Conservation (phyloP, 2,113 vertebrate genomes). For the Prietella phreatophila region DNA sequence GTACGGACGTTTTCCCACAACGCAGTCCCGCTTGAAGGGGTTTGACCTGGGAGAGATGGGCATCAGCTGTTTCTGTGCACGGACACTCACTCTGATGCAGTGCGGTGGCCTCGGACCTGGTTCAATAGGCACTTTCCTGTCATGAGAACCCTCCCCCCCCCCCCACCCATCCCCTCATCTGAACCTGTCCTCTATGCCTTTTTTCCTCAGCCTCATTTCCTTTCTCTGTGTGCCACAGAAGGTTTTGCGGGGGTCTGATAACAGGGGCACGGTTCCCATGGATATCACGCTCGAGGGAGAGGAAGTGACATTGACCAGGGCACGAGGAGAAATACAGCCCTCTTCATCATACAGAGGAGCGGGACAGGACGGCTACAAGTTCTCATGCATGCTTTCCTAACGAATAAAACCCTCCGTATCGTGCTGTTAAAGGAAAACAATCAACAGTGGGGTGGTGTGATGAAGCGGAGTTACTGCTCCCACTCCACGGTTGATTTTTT, state of each 20-base stretch:
- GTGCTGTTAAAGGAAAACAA: background rate
- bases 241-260: slow-evolving; percentile 55
- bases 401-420: background rate
- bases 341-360: slow-evolving; percentile 61
- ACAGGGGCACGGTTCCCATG: slow-evolving; percentile 67
- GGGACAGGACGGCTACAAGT: slow-evolving; percentile 60
- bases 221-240: slow-evolving; percentile 41
- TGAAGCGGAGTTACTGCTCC: background rate
- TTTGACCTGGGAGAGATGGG: slow-evolving; percentile 21
- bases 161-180: slow-evolving; percentile 28
- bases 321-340: slow-evolving; percentile 61
- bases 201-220: slow-evolving; percentile 41
- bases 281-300: slow-evolving; percentile 63
- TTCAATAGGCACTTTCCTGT: slow-evolving; percentile 52
- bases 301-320: slow-evolving; percentile 71
- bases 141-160: slow-evolving; percentile 19
- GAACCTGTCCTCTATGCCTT: slow-evolving; percentile 40
- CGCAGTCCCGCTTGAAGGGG: background rate
- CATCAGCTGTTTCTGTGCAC: slow-evolving; percentile 40
- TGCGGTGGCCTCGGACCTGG: slow-evolving; percentile 36
- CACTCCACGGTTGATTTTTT: background rate
- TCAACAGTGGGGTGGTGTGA: background rate
- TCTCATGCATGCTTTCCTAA: background rate
- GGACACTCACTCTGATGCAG: slow-evolving; percentile 19
- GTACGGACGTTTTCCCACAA: background rate